Evolutionary conservation across 92 coral and sea anemone genomes (phyloP).

Genomic region (Actinostola sp.): DNA sequence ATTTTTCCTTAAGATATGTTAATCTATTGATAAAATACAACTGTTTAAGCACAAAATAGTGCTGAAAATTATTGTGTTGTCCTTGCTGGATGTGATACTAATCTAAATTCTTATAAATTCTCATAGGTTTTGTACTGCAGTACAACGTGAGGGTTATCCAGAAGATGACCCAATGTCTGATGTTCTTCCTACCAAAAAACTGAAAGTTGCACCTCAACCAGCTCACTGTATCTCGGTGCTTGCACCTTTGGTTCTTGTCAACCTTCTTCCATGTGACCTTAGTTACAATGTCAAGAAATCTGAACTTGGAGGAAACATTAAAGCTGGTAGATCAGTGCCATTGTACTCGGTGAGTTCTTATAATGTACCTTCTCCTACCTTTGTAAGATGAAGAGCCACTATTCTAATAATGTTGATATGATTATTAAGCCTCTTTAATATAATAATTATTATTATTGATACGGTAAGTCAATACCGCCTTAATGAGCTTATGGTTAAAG

Average conservation of each 20-base stretch:
- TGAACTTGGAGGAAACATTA: constrained; percentile 78
- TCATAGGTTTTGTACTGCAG: constrained; percentile 92
- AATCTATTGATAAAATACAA: too few relatives aligned
- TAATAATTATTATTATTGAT: too few relatives aligned
- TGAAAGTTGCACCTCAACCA: constrained; percentile 72
- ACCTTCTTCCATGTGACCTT: constrained; percentile 91
- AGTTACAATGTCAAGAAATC: constrained; percentile 71
- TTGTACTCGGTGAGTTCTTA: constrained; percentile 74
- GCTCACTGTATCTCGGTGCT: constrained; percentile 91
- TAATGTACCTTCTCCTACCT: background rate
- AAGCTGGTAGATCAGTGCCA: constrained; percentile 88
- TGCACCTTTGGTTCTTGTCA: constrained; percentile 87
- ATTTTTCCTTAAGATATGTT: too few relatives aligned
- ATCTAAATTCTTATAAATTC: too few relatives aligned
- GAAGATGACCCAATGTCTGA: constrained; percentile 64
- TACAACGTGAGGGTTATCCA: constrained; percentile 91
- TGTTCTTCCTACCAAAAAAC: constrained; percentile 12
- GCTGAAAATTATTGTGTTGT: too few relatives aligned
- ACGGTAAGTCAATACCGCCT: too few relatives aligned
- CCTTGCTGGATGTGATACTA: too few relatives aligned
- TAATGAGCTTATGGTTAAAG: too few relatives aligned
- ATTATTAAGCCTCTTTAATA: too few relatives aligned
- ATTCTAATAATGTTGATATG: too few relatives aligned
- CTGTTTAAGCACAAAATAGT: too few relatives aligned
- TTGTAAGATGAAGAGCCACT: too few relatives aligned